A percentile compares a stretch with the other conserved stretches of the same genome.
Evolutionary conservation across 2,797 vertebrate species (phyloP).

Genomic region (Pitangus sulphuratus): DNA sequence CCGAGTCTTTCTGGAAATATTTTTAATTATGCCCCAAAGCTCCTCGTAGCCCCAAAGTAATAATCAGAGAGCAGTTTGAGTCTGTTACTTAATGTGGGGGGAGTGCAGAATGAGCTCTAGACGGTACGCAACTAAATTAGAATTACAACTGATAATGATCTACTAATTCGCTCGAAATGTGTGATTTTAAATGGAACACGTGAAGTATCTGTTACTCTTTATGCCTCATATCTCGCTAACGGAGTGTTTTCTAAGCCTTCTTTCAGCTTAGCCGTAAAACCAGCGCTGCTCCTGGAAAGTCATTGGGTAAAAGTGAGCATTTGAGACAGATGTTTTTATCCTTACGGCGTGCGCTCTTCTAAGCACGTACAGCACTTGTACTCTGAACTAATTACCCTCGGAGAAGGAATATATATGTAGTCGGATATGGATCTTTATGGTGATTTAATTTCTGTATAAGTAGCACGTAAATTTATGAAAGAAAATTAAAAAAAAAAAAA

Average conservation of each 20-base stretch:
- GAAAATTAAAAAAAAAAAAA: too few relatives aligned
- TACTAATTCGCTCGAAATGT: background rate
- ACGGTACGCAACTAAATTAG: background rate
- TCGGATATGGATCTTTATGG: background rate
- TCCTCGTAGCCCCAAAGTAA: conserved; percentile 73
- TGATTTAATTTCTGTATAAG: background rate
- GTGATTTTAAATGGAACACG: background rate
- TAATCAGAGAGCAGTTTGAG: conserved; percentile 76
- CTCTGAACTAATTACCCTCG: background rate
- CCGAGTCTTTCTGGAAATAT: conserved; percentile 87
- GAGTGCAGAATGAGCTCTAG: background rate
- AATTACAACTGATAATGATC: background rate
- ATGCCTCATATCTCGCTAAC: background rate
- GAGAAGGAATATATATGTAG: background rate
- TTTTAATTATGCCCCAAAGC: conserved; percentile 87
- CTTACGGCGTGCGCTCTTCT: background rate
- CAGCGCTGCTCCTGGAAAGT: background rate
- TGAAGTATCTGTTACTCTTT: background rate
- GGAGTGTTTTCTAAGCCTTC: background rate
- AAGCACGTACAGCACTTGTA: background rate
- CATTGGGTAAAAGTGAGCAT: background rate
- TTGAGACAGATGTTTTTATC: background rate
- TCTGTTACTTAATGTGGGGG: conserved; percentile 52
- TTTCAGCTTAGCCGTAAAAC: background rate
- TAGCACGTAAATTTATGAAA: background rate